Base-by-base conservation (phyloP, 2,797 vertebrate species). In the Spondyliosoma cantharus region DNA sequence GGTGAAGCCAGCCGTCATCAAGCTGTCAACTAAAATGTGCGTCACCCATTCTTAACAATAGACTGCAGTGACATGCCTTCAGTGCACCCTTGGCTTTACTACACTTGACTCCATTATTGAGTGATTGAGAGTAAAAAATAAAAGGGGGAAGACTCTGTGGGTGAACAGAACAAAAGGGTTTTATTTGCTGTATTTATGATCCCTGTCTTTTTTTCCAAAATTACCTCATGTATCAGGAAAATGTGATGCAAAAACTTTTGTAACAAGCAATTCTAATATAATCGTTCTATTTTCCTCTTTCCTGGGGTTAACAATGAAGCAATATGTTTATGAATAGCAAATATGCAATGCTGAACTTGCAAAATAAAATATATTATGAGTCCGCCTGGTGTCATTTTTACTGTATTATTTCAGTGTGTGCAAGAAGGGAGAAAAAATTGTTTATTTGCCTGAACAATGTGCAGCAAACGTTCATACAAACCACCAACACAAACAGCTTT, bases 301-400 rank as follows among this genome's bases (percentile, higher is more conserved):
- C 74, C 76, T 91, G 80, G 80, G 67, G 63, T 53, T 70, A n/a
- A 82, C 53, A 62, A 75, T 48, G 25, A 85, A 94, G 92, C 92
- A 93, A 94, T 93, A 94, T 84, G 86, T 90, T 85, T 67, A 81
- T 84, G 53, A 87, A 86, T 65, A 80, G 56, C 79, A 81, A 91
- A 90, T 93, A 94, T 93, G 90, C 93, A 95, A 92, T 83, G 84
- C 76, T 48, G 60, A 88, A 88, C 57, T 86, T 17, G 60, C 14
- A 79, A 74, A 91, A 92, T 85, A 92, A 94, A 92, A 9, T 49
- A 63, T 71, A 60, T 59, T 71, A 67, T 61, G 16, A 67, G 13
- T 56, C 13, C 24, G 24, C 75, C 59, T 76, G 32, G 17, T 42
- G 72, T 78, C n/a, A 78, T 7, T 52, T 32, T 78, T 12, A 22